Evolutionary conservation across 2,797 vertebrate species (phyloP), one percentile per base, ranked within the genome.

Genomic region (Echeneis naucrates): DNA sequence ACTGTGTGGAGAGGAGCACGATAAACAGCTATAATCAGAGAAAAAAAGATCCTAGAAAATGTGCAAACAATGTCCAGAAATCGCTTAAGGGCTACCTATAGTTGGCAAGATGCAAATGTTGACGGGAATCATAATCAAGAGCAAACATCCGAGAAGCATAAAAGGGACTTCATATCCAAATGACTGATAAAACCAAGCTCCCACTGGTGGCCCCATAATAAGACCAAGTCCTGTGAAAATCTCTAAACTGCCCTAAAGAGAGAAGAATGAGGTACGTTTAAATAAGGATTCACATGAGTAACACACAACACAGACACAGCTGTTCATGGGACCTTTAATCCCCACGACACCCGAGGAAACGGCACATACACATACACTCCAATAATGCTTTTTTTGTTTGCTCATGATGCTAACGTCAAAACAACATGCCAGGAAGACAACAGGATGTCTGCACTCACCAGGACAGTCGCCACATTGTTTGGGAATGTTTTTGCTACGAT

Each of bases 151-250:
- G 26, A 98, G 90, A 1, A 89, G 69, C 87, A 99, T 87, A 70
- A 99, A 99, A 53, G 97, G 98, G 23, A 97, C 75, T 86, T 97
- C 94, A 24, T 98, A 99, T 78, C 97, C 97, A 88, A 97, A 99
- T 0, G 95, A 88, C 4, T 99, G 95, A 88, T 99, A 99, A 42
- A 99, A 89, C 93, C 98, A 94, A 3, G 97, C 97, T 65, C 98
- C 98, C 13, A 99, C 66, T 0, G 98, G 97, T 0, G 98, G 98
- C 1, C 98, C 98, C 42, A 98, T 44, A 5, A 98, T 96, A 3
- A 99, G 87, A 4, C 98, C 98, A 0, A 99, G 93, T 8, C 97
- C 98, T 55, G 96, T 82, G 68, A 99, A 99, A 72, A 96, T 92
- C 92, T 99, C 97, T 92, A 99, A 93, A 89, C 84, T 95, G 17